These are phyloP conservation scores for Acromyrmex heyeri DNA, from an alignment of 1,140 invertebrate genomes.

Conservation along the genomic window DNA sequence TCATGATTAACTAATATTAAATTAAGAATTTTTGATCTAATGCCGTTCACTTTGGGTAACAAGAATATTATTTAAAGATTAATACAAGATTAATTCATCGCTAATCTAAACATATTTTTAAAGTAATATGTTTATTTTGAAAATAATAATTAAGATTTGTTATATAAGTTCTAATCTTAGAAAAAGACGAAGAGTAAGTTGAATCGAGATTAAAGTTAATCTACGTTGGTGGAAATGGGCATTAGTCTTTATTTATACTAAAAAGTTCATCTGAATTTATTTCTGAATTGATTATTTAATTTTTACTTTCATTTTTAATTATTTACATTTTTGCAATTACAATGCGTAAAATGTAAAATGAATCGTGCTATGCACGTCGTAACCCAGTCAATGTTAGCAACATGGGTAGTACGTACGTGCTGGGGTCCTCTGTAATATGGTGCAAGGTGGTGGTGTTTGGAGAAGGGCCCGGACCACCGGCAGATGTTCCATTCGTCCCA, in stretches of 20 bases:
- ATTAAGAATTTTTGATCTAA: not conserved
- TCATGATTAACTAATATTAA: not conserved
- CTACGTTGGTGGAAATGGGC: too few relatives aligned
- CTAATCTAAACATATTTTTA: not conserved
- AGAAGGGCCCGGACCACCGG: conserved; percentile 80
- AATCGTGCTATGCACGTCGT: conserved; percentile 1
- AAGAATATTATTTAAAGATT: not conserved
- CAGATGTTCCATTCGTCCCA: conserved; percentile 85
- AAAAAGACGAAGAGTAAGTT: too few relatives aligned
- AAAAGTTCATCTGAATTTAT: not conserved
- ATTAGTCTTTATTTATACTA: not conserved
- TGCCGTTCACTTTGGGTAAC: not conserved
- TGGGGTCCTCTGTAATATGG: conserved; percentile 73
- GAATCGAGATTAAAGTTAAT: too few relatives aligned
- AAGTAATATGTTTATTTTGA: too few relatives aligned
- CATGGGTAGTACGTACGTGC: conserved; percentile 66
- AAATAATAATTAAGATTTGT: not conserved
- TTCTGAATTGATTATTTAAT: not conserved
- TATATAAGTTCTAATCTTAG: not conserved
- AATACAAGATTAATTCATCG: not conserved
- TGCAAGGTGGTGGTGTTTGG: conserved; percentile 76
- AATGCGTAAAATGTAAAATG: conserved; percentile 13
- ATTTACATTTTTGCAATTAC: not conserved
- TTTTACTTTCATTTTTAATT: not conserved
- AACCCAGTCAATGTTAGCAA: conserved; percentile 59